Conservation (phyloP, 2,888 invertebrate species). For the Eupithecia inturbata region DNA sequence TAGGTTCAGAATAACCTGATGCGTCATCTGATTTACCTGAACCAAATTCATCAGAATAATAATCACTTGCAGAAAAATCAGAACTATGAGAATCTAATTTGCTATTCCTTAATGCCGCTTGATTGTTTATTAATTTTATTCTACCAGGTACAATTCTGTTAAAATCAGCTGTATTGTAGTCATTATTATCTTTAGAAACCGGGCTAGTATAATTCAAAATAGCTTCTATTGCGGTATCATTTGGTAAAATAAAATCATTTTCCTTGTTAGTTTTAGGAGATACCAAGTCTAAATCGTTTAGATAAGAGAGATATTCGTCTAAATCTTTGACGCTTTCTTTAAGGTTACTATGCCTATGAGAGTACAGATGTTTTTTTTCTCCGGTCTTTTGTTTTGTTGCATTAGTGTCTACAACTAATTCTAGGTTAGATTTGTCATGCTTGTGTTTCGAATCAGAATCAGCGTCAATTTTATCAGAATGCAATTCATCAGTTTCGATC, state of each 20-base stretch:
- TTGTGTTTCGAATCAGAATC: background rate
- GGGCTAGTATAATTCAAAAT: background rate
- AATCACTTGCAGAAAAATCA: background rate
- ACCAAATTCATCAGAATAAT: background rate
- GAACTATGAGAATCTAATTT: background rate
- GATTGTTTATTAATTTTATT: background rate
- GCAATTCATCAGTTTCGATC: background rate
- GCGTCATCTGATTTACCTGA: background rate
- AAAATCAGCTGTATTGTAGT: background rate
- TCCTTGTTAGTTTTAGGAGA: background rate
- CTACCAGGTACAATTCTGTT: background rate
- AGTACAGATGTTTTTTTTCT: background rate
- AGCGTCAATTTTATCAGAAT: background rate
- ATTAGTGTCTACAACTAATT: background rate
- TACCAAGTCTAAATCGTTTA: background rate
- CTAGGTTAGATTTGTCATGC: background rate
- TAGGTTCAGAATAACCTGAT: conserved; percentile 3
- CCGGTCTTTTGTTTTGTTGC: background rate
- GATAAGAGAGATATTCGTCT: background rate
- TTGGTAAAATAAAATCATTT: background rate
- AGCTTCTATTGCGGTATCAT: background rate
- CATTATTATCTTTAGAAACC: background rate
- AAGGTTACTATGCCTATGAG: background rate
- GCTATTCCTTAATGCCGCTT: background rate
- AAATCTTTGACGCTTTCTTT: background rate